Evolutionary conservation across 1,140 invertebrate genomes (phyloP), one percentile per base, ranked within the genome.

Genomic region (Drosophila orena): DNA sequence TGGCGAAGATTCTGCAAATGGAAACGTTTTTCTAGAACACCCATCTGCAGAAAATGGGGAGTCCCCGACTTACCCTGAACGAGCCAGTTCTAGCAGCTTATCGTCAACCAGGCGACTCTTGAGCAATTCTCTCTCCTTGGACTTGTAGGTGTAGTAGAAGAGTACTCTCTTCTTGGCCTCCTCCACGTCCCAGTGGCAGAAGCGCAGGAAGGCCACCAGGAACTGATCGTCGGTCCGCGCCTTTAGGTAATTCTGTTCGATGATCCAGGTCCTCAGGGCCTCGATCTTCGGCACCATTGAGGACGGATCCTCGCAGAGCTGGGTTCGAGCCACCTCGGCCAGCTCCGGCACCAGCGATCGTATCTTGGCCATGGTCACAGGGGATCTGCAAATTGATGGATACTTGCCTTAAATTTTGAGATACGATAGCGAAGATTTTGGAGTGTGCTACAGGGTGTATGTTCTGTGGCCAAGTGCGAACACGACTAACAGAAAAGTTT

Each of bases 171-270:
- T 92, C 84, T 96, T 95, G n/a, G 94, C 94, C 65, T 93, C 93
- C 79, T 95, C 94, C 59, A 95, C 79, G 77, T 95, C 95, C 91
- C 95, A 96, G 89, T 95, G 95, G 69, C 94, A 94, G 49, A 95
- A 94, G 11, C 95, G 93, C 42, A 96, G 91, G 84, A 95, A 95
- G 62, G 93, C 93, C 17, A 94, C 78, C 40, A 96, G 73, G 89
- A 94, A 94, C 88, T 95, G 94, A 79, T 95, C 94, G 77, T 94
- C 95, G 92, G 77, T 90, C 3, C 91, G 79, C 10, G 91, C 80
- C 40, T 61, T 49, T 22, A 95, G 90, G 86, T 95, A 94, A 1
- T 93, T 93, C 66, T 95, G 94, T 79, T 95, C 94, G 11, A 92
- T 77, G 22, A 95, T 92, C 95, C 95, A 96, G 34, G 94, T 93